Percentiles rank a stretch among this genome's conserved stretches.
These are phyloP conservation scores for Salarias fasciatus DNA, from an alignment of 2,797 vertebrate genomes.

Conservation along the genomic window DNA sequence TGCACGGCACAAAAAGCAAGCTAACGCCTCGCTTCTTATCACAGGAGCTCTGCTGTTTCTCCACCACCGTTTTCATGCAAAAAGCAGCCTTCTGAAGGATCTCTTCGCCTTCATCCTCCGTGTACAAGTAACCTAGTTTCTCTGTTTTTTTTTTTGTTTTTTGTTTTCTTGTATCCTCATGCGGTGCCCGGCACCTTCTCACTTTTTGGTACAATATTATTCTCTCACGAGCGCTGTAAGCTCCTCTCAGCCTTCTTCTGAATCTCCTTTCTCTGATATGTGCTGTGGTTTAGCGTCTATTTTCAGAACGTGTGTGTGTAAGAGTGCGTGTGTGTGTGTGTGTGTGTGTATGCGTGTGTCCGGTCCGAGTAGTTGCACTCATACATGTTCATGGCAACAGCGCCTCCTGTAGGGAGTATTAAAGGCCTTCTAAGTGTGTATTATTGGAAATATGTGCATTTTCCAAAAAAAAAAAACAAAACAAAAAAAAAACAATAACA, in stretches of 20 bases:
- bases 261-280: constrained; percentile 6
- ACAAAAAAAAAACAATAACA: constrained; percentile 71
- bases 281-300: constrained; percentile 55
- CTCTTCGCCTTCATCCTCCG: constrained; percentile 43
- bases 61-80: constrained; percentile 38
- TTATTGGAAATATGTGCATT: constrained; percentile 68
- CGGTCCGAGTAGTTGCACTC: constrained; percentile 69
- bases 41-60: constrained; percentile 46
- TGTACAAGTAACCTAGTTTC: constrained; percentile 31
- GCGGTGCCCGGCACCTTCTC: constrained; percentile 48
- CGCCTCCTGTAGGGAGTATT: constrained; percentile 70
- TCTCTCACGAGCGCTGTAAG: constrained; percentile 56
- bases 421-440: constrained; percentile 78
- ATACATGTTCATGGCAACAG: constrained; percentile 52
- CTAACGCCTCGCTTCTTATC: constrained; percentile 50
- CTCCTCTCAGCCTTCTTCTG: constrained; percentile 55
- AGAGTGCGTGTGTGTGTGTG: constrained; percentile 16
- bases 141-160: too few species aligned
- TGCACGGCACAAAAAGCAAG: constrained; percentile 62
- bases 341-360: constrained; percentile 23
- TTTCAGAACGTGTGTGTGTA: constrained; percentile 42
- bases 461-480: constrained; percentile 23
- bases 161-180: constrained; percentile 28
- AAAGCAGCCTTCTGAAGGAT: constrained; percentile 61
- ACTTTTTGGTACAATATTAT: constrained; percentile 60